Evolutionary conservation across 2,797 vertebrate genomes (phyloP), one percentile per base, ranked within the genome.

Genomic region (Coendou prehensilis): DNA sequence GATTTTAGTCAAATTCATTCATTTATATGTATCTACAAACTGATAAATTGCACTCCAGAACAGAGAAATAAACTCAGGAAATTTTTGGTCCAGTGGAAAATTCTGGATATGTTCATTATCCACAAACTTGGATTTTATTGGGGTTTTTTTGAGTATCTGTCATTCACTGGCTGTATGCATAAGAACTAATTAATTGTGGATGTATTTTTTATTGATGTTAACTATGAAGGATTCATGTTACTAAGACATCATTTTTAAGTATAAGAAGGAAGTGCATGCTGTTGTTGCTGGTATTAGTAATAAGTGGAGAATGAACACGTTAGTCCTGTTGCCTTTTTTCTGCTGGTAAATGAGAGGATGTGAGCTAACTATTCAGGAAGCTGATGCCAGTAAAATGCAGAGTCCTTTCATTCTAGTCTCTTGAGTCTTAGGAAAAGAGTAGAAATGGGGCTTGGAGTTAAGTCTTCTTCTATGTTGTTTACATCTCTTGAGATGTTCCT

Each of bases 121-220:
- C 54, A 89, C 85, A 91, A 95, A 94, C 41, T 52, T 93, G 20
- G 30, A 79, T 96, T 94, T 94, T 93, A 52, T 33, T 95, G 26
- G 6, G 18, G 26, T 64, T 83, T 95, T 95, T 81, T 57, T 63
- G 20, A 73, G 45, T 90, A 79, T 83, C 22, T 89, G 71, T 86
- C 26, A 10, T 90, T 85, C 11, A 71, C 75, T 95, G 63, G 33
- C 73, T 93, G 6, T 94, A 30, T 95, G 64, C 78, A 15, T 87
- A 94, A 95, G 30, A 94, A 89, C n/a, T 76, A 92, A 6, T 7
- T 80, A 92, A 6, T 6, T 84, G 26, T 81, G 89, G 18, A 90
- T 81, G 30, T 57, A 87, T 69, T 89, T 73, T 91, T 97, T 92
- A 91, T 50, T 75, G 56, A 45, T 59, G 61, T 63, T 95, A 87